phyloP scores from a whole-genome alignment of 2,797 vertebrate species.

The Hylomyscus alleni region DNA sequence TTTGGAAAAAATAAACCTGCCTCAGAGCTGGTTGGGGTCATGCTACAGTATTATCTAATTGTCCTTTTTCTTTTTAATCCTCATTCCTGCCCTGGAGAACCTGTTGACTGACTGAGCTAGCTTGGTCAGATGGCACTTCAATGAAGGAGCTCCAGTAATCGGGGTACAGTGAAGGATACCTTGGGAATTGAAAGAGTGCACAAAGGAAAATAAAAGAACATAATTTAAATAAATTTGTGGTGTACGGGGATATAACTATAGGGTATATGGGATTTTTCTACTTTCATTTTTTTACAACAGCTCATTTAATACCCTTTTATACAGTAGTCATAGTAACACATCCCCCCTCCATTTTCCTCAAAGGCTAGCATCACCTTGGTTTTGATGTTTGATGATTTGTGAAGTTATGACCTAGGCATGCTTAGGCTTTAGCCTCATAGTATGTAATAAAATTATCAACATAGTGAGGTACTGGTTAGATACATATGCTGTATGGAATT shows the following conservation, averaged over 20 bases:
- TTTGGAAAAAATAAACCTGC: no score
- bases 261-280: neutral
- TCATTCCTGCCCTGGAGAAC: no score
- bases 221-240: no score
- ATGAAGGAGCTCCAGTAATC: no score
- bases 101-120: no score
- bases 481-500: neutral
- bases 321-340: slow-evolving; percentile 13
- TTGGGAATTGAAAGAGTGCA: no score
- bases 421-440: neutral
- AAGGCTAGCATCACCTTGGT: neutral
- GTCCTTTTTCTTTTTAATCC: no score
- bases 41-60: no score
- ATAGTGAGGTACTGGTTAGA: neutral
- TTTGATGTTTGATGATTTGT: neutral
- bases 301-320: neutral
- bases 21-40: no score
- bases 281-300: neutral
- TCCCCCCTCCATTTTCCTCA: neutral
- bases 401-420: neutral
- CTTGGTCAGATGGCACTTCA: no score
- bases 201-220: no score
- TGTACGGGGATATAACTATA: neutral
- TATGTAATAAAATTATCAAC: neutral
- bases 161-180: no score